Evolutionary conservation across 2,797 vertebrate species (phyloP), one percentile per base, ranked within the genome.

Genomic region (Halcyon smyrnensis): DNA sequence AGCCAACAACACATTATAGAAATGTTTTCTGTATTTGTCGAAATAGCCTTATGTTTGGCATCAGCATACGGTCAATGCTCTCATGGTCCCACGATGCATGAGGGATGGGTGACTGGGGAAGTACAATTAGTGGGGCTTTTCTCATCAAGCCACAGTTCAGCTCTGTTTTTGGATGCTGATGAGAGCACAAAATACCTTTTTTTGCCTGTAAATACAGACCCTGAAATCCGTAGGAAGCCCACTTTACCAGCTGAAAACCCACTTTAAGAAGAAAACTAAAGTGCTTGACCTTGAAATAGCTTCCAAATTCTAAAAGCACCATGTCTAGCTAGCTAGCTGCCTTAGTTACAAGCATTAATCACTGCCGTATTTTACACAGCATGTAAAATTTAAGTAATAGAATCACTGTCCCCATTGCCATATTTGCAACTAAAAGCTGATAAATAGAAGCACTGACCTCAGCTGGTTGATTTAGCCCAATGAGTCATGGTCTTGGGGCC

Each of bases 361-460:
- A 60, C 65, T 73, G 39, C 65, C 0, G 1, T 87, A 92, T 92
- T 95, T 96, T 83, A 96, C 68, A 80, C 83, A 96, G 89, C 92
- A 92, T 91, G 92, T 96, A 94, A 96, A 95, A 93, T 96, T 92
- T 95, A 92, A 95, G 94, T 96, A 94, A 95, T 91, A 94, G 89
- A 93, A 94, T 95, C 79, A 89, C 62, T 76, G 84, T 92, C 82
- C 71, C 70, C 39, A 63, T 91, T 11, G 13, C 73, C 65, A 7
- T 91, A 93, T 76, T 87, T 93, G 85, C 85, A 90, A 54, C 79
- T 92, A 63, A 91, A 92, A 90, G 90, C 95, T 95, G 87, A 96
- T 94, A 95, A 96, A 95, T 87, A 94, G 93, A 96, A 95, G 68
- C 79, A 87, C 90, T 97, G 96, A 97, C 96, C 95, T 97, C 96